Conservation (phyloP, 2,888 invertebrate genomes). For the Sarcophaga carnaria region DNA sequence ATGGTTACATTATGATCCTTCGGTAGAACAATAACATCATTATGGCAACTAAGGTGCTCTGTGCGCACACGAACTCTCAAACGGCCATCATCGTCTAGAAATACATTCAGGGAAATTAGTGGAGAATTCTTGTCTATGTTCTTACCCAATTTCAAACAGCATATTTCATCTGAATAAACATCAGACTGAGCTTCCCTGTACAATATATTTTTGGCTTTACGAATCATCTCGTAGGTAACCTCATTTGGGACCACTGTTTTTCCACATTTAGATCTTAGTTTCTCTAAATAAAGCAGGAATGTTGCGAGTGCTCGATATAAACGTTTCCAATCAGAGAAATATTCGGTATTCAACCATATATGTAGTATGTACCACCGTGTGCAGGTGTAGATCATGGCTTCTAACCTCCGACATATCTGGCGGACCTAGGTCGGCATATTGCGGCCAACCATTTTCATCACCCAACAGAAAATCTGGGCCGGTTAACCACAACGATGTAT, state of each 20-base stretch:
- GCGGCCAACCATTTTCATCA: conserved; percentile 29
- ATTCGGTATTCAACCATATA: background rate
- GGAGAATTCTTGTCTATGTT: conserved; percentile 23
- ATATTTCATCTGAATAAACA: conserved; percentile 5
- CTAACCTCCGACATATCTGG: background rate
- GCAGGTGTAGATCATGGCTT: background rate
- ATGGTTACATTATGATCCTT: conserved; percentile 63
- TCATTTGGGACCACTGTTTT: background rate
- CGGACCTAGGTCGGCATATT: conserved; percentile 19
- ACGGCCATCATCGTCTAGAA: conserved; percentile 48
- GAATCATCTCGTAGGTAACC: conserved; percentile 3
- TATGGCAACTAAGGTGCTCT: conserved; percentile 33
- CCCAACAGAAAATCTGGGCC: conserved; percentile 31
- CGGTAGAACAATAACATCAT: conserved; percentile 45
- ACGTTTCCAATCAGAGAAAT: conserved; percentile 56
- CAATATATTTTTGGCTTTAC: conserved; percentile 3
- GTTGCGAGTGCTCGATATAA: conserved; percentile 56
- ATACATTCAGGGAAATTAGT: conserved; percentile 53
- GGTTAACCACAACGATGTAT: conserved; percentile 21
- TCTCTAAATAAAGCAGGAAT: conserved; percentile 45
- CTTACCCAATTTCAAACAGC: conserved; percentile 32
- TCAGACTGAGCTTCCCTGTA: conserved; percentile 13
- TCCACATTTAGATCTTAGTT: conserved; percentile 6
- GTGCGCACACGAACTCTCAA: conserved; percentile 49
- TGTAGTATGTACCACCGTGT: too few relatives aligned